Conservation (phyloP, 2,888 invertebrate species). For the Euphydryas editha region DNA sequence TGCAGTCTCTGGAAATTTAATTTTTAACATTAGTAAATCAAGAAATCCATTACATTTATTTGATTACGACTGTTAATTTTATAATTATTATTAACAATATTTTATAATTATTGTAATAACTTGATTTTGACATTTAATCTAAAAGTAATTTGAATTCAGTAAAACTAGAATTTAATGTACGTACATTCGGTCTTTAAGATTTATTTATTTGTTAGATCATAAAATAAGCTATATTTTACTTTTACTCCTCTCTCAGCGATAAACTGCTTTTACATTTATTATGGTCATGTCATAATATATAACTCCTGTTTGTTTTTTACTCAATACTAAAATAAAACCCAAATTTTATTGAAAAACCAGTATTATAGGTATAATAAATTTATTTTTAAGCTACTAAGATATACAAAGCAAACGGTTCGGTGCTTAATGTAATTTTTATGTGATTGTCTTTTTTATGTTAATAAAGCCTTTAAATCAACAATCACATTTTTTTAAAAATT, state of each 20-base stretch:
- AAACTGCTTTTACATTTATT: conserved; percentile 61
- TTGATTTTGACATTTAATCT: conserved; percentile 16
- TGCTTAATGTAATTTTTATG: conserved; percentile 41
- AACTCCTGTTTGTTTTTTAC: conserved; percentile 61
- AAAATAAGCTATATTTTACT: conserved; percentile 47
- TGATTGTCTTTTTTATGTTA: conserved; percentile 11
- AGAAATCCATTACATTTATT: not conserved
- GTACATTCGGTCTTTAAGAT: conserved; percentile 33
- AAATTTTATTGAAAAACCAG: conserved; percentile 67
- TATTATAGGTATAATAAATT: conserved; percentile 68
- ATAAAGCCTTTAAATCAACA: not conserved
- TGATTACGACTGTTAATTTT: not conserved
- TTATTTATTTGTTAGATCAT: conserved; percentile 37
- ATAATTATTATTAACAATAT: not conserved
- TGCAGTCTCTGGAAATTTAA: too few species aligned
- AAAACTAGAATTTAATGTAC: conserved; percentile 32
- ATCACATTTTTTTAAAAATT: not conserved
- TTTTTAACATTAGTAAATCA: not conserved
- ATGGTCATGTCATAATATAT: conserved; percentile 54
- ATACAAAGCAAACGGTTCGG: conserved; percentile 54
- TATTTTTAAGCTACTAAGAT: conserved; percentile 57
- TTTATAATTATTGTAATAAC: conserved; percentile 17
- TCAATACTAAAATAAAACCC: conserved; percentile 55
- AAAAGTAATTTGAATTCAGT: too few species aligned
- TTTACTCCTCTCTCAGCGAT: conserved; percentile 51